Percentiles rank a stretch among this genome's conserved stretches.
phyloP scores from a whole-genome alignment of 2,797 vertebrate genomes.

The Dendrocincla fuliginosa region DNA sequence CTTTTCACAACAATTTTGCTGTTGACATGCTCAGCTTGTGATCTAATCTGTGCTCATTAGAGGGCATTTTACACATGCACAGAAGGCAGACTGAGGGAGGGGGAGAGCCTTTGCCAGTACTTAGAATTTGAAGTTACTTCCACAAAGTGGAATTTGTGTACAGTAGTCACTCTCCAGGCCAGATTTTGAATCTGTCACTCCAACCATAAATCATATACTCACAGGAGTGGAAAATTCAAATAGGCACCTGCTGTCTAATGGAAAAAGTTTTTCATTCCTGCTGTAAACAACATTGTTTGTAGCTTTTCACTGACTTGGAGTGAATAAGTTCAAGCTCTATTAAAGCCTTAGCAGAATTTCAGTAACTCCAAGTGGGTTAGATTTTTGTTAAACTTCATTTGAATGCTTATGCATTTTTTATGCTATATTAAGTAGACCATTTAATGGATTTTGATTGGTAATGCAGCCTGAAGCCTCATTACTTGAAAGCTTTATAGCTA shows the following conservation, averaged over 20 bases:
- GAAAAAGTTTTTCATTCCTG: conserved; percentile 1
- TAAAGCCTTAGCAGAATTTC: not conserved
- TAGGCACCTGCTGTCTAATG: conserved; percentile 37
- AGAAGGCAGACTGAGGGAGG: not conserved
- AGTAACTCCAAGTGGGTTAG: not conserved
- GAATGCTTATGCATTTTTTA: not conserved
- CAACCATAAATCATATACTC: not conserved
- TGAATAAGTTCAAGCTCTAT: not conserved
- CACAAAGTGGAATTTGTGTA: not conserved
- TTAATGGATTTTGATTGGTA: conserved; percentile 55
- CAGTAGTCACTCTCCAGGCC: not conserved
- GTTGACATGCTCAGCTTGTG: not conserved
- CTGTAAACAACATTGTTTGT: not conserved
- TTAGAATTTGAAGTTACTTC: not conserved
- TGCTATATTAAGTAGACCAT: conserved; percentile 25
- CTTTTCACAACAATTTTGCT: not conserved
- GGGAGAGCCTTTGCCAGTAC: not conserved
- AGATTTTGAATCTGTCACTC: conserved; percentile 22
- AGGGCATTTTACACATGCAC: not conserved
- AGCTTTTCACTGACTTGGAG: not conserved
- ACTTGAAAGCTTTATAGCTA: conserved; percentile 52
- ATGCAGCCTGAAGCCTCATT: conserved; percentile 38
- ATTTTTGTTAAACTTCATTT: conserved; percentile 32
- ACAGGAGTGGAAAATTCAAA: not conserved
- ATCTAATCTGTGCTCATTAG: conserved; percentile 4